These are phyloP conservation scores for Drosophila kanapiae DNA, from an alignment of 1,140 invertebrate genomes.

Conservation along the genomic window DNA sequence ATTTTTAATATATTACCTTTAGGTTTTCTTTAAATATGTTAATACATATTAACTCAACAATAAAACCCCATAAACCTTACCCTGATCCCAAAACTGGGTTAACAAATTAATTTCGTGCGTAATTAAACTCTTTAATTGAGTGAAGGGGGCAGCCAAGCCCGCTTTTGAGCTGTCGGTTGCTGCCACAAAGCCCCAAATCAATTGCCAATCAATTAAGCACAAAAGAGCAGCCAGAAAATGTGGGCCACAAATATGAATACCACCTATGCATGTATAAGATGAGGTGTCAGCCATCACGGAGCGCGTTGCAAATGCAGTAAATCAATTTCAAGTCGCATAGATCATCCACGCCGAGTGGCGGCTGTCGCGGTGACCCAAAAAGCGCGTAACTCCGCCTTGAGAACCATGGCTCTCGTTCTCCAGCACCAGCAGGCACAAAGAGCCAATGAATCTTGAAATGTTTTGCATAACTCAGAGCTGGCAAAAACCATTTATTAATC, in stretches of 20 bases:
- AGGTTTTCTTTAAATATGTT: background rate
- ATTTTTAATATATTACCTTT: background rate
- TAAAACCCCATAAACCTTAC: background rate
- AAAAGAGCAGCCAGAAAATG: slow-evolving; percentile 24
- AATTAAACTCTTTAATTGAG: slow-evolving; percentile 48
- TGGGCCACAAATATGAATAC: slow-evolving; percentile 36
- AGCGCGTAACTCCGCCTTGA: slow-evolving; percentile 40
- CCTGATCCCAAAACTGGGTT: slow-evolving; percentile 19
- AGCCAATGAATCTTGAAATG: slow-evolving; percentile 65
- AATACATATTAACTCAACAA: background rate
- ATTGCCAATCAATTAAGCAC: slow-evolving; percentile 50
- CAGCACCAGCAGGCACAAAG: slow-evolving; percentile 42
- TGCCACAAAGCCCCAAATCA: slow-evolving; percentile 62
- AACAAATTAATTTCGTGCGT: slow-evolving; percentile 27
- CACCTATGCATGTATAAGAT: slow-evolving; percentile 6
- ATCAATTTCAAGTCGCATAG: slow-evolving; percentile 47
- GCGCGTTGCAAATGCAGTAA: slow-evolving; percentile 42
- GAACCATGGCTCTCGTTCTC: slow-evolving; percentile 15
- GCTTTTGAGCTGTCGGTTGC: slow-evolving; percentile 13
- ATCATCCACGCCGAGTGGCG: slow-evolving; percentile 36
- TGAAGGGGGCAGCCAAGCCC: slow-evolving; percentile 47
- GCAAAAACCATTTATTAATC: slow-evolving; percentile 63
- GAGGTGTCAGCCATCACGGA: slow-evolving; percentile 14
- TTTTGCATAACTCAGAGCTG: slow-evolving; percentile 61
- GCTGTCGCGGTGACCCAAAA: slow-evolving; percentile 49